Evolutionary conservation across 2,888 invertebrate species (phyloP).

Genomic region (Eilema caniola): DNA sequence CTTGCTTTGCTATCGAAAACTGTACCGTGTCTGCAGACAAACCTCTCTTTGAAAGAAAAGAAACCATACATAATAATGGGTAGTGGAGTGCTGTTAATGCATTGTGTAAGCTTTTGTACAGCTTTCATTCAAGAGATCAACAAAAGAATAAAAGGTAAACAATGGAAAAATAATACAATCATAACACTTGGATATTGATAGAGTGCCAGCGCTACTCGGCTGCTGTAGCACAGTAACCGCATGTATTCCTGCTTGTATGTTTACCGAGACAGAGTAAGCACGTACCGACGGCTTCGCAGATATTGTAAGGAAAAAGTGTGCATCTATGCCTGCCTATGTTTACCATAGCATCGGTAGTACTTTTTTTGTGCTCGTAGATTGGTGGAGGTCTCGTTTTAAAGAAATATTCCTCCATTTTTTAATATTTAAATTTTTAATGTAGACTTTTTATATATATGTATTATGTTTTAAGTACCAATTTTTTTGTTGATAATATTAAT

Average conservation of each 20-base stretch:
- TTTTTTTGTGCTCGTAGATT: background rate
- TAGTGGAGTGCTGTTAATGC: slow-evolving; percentile 40
- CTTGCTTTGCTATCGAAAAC: background rate
- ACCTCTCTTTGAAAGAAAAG: slow-evolving; percentile 30
- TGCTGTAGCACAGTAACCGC: background rate
- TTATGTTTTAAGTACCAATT: background rate
- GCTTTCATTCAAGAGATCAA: slow-evolving; percentile 45
- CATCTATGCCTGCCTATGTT: background rate
- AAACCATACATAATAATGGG: slow-evolving; percentile 31
- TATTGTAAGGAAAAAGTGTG: slow-evolving; percentile 2
- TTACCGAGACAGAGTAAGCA: background rate
- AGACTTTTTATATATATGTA: too few species aligned
- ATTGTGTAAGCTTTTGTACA: slow-evolving; percentile 43
- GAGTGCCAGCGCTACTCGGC: background rate
- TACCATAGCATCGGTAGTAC: background rate
- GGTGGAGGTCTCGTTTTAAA: too few species aligned
- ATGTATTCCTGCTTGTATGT: background rate
- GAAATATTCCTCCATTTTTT: too few species aligned
- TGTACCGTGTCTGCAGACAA: background rate
- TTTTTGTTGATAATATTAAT: background rate
- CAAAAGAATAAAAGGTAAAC: slow-evolving; percentile 51
- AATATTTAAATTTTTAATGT: too few species aligned
- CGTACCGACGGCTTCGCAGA: background rate
- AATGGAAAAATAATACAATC: slow-evolving; percentile 39
- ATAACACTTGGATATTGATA: too few species aligned